These are phyloP conservation scores for Fregetta grallaria DNA, from an alignment of 2,113 vertebrate species.

Conservation along the genomic window DNA sequence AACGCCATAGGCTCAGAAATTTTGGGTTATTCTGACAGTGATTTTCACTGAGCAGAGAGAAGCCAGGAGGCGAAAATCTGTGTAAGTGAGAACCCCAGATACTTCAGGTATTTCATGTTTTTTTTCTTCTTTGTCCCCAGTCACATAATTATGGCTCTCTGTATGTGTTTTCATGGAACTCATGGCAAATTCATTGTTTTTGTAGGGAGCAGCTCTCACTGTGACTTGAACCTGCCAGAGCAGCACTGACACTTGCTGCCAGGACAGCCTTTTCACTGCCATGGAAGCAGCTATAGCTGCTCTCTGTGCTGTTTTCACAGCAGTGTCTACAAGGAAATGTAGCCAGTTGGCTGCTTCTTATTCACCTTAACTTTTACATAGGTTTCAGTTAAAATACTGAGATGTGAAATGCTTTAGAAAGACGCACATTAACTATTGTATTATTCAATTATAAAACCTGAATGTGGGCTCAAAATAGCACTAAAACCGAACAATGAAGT, in stretches of 20 bases:
- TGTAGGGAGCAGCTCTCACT: neutral
- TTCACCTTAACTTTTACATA: neutral
- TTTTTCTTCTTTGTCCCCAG: neutral
- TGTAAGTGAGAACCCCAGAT: neutral
- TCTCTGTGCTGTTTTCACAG: neutral
- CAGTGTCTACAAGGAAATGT: neutral
- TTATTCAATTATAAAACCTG: neutral
- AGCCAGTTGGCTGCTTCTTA: neutral
- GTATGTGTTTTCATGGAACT: neutral
- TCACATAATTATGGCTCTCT: neutral
- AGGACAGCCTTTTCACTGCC: neutral
- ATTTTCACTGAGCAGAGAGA: neutral
- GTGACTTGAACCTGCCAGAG: neutral
- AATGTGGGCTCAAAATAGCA: neutral
- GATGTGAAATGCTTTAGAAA: neutral
- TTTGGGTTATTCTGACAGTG: neutral
- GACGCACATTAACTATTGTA: neutral
- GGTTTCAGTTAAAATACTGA: neutral
- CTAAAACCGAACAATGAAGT: neutral
- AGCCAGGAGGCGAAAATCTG: neutral
- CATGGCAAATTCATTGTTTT: neutral
- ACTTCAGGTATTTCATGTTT: neutral
- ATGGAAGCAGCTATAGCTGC: neutral
- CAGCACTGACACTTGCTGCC: neutral
- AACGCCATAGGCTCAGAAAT: neutral